These are phyloP conservation scores for Spinus olivaceus DNA, from an alignment of 2,797 vertebrate genomes.

Conservation along the genomic window DNA sequence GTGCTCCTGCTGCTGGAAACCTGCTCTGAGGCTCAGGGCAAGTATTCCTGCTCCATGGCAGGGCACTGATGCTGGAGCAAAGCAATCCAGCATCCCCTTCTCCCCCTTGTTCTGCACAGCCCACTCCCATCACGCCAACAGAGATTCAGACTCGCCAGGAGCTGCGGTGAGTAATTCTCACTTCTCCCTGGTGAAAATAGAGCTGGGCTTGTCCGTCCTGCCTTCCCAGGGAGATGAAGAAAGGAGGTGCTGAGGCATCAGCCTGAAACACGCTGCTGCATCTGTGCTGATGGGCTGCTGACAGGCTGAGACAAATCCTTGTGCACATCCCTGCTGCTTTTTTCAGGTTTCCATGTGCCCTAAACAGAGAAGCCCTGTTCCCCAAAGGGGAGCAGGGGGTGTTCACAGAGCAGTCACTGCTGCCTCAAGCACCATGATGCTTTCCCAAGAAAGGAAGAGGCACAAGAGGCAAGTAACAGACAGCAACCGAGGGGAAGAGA, in stretches of 20 bases:
- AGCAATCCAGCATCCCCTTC: not conserved
- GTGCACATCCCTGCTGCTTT: not conserved
- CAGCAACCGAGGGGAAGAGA: not conserved
- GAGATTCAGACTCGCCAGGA: not conserved
- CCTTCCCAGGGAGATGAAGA: not conserved
- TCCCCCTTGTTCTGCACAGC: not conserved
- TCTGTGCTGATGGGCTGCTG: not conserved
- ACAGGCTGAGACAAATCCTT: not conserved
- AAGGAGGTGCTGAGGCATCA: not conserved
- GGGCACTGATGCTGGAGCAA: not conserved
- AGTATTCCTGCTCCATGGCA: not conserved
- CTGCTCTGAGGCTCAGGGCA: not conserved
- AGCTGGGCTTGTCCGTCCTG: not conserved
- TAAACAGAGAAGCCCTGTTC: not conserved
- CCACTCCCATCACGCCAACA: not conserved
- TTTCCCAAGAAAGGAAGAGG: not conserved
- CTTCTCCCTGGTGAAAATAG: constrained; percentile 26
- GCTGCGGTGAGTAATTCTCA: constrained; percentile 11
- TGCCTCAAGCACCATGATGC: not conserved
- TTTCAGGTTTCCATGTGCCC: not conserved
- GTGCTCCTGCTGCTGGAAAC: not conserved
- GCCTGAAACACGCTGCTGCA: not conserved
- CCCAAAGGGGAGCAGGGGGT: not conserved
- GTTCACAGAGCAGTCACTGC: not conserved
- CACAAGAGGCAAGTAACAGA: not conserved